A percentile compares a stretch with the other conserved stretches of the same genome.
These are phyloP conservation scores for Lerema accius DNA, from an alignment of 1,140 invertebrate species.

Conservation along the genomic window DNA sequence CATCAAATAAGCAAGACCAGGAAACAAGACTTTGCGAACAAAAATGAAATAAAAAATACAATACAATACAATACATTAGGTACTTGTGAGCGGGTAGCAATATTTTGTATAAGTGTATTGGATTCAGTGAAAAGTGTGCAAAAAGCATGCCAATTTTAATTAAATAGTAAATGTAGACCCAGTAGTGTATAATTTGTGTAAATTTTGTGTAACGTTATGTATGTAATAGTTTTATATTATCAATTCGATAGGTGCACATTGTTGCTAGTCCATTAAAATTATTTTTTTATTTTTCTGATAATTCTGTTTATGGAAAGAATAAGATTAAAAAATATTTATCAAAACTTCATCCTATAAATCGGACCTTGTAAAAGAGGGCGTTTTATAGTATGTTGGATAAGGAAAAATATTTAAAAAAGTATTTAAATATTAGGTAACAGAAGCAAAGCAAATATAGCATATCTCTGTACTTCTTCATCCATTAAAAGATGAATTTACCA, in stretches of 20 bases:
- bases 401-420: too few species aligned
- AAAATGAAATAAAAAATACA: slow-evolving; percentile 20
- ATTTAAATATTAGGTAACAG: too few species aligned
- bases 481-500: too few species aligned
- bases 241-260: neutral
- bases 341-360: too few species aligned
- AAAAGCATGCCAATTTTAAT: slow-evolving; percentile 47
- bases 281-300: too few species aligned
- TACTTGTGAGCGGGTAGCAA: slow-evolving; percentile 37
- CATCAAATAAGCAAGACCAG: slow-evolving; percentile 35
- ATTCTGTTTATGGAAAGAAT: too few species aligned
- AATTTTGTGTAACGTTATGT: slow-evolving; percentile 35
- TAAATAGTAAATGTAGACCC: slow-evolving; percentile 58
- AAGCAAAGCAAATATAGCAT: too few species aligned
- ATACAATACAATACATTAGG: slow-evolving; percentile 16
- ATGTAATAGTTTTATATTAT: slow-evolving; percentile 13
- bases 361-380: too few species aligned
- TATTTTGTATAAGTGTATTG: slow-evolving; percentile 33
- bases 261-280: neutral
- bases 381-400: too few species aligned
- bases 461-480: too few species aligned
- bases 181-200: slow-evolving; percentile 56
- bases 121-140: slow-evolving; percentile 44
- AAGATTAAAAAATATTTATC: too few species aligned
- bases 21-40: slow-evolving; percentile 26